A percentile compares a stretch with the other conserved stretches of the same genome.
These are phyloP conservation scores for Manis javanica DNA, from an alignment of 2,797 vertebrate species.

Conservation along the genomic window DNA sequence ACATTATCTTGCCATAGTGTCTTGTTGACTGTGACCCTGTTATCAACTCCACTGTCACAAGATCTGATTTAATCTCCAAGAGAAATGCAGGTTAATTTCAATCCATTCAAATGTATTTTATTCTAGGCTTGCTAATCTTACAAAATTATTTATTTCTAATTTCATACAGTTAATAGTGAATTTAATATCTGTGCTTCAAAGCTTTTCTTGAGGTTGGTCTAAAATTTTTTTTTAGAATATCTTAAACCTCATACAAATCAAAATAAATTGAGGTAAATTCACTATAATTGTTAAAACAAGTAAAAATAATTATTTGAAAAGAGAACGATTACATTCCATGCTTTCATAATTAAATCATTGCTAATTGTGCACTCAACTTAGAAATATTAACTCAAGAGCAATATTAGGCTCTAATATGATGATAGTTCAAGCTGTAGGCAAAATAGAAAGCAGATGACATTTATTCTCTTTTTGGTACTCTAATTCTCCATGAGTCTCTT, in stretches of 20 bases:
- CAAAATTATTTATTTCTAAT: conserved; percentile 62
- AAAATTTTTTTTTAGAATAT: conserved; percentile 48
- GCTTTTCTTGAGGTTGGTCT: neutral
- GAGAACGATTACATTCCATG: neutral
- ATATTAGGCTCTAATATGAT: neutral
- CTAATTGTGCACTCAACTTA: neutral
- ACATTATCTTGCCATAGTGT: neutral
- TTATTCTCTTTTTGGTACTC: neutral
- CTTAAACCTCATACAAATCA: neutral
- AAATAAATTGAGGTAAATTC: neutral
- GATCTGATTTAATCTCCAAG: conserved; percentile 67
- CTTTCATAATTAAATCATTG: neutral
- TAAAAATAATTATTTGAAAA: neutral
- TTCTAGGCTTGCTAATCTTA: conserved; percentile 12
- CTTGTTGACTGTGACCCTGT: conserved; percentile 1
- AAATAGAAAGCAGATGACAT: neutral
- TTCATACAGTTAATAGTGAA: conserved; percentile 1
- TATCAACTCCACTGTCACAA: conserved; percentile 31
- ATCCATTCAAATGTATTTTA: conserved; percentile 56
- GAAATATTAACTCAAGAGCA: neutral
- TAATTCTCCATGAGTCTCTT: neutral
- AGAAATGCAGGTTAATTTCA: conserved; percentile 48
- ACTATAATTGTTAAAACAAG: neutral
- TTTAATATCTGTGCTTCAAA: neutral
- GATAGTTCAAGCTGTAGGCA: neutral